Conservation (phyloP, 2,888 invertebrate species). For the Galeopsomyia nigrocyanea region DNA sequence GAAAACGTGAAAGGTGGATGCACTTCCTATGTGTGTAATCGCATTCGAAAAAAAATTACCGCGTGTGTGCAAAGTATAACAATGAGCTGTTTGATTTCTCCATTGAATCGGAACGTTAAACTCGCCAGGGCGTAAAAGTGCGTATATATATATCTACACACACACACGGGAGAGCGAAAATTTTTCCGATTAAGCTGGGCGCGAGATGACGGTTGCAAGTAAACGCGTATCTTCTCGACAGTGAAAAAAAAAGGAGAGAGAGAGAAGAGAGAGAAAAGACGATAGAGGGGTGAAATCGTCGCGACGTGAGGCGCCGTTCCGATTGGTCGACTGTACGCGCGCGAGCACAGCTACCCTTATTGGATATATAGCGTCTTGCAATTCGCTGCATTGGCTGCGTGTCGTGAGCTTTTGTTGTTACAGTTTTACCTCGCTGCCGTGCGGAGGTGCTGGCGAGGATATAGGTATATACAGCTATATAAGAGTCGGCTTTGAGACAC, state of each 20-base stretch:
- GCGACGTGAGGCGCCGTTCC: neutral
- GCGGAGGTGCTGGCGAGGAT: too few species aligned
- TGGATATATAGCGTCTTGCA: neutral
- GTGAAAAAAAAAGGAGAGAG: neutral
- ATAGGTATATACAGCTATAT: neutral
- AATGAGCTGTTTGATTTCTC: neutral
- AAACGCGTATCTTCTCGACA: conserved; percentile 4
- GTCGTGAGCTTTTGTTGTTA: neutral
- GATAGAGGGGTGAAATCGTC: conserved; percentile 31
- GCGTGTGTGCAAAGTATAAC: too few species aligned
- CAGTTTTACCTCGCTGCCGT: too few species aligned
- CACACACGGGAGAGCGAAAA: conserved; percentile 8
- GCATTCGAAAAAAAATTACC: too few species aligned
- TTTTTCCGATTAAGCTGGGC: conserved; percentile 39
- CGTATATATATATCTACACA: neutral
- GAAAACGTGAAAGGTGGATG: too few species aligned
- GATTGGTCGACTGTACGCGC: conserved; percentile 20
- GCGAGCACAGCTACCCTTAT: too few species aligned
- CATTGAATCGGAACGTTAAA: conserved; percentile 13
- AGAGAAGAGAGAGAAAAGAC: conserved; percentile 4
- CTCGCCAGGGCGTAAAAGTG: neutral
- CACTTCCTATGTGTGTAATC: too few species aligned
- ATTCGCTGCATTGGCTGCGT: conserved; percentile 13
- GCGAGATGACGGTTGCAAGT: conserved; percentile 42
- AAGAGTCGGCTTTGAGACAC: neutral